Evolutionary conservation across 2,797 vertebrate species (phyloP), one percentile per base, ranked within the genome.

Genomic region (Cyprinodon diabolis): DNA sequence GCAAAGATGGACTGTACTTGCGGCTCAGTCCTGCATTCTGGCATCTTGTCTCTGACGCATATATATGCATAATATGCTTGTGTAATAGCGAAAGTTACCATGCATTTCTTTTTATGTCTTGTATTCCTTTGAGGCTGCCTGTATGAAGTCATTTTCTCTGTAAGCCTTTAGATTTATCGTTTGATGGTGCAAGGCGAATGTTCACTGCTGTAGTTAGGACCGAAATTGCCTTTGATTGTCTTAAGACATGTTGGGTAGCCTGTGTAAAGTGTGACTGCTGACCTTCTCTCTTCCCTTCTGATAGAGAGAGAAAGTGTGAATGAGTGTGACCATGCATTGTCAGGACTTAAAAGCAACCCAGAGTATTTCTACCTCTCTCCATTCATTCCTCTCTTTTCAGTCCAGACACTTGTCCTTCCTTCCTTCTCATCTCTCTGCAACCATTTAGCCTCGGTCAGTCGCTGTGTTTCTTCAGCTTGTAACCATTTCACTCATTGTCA

Each of bases 191-290:
- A 6, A 76, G 76, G 56, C 35, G 14, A 77, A 54, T 0, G 17
- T 66, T 84, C 68, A 17, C 66, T 43, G 74, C 84, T 85, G 84
- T 87, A 89, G 89, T 92, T 90, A 86, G 73, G 76, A 76, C 80
- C 40, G 51, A 19, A 79, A 74, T 87, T 81, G 83, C 84, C 82
- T 91, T 86, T 88, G 78, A 89, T 87, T 84, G 86, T 84, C 83
- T 74, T 78, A 81, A 71, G 78, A 84, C 85, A 83, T 81, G 87
- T 87, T 76, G 72, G 62, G 71, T 80, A 75, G 87, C 89, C 87
- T 63, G 55, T 80, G 84, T 80, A 67, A 81, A 84, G 82, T 86
- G 73, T 81, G 82, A 87, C 79, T 78, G 82, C 81, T 90, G 88
- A 92, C 91, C 90, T 90, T 84, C 86, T 82, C 77, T 75, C 25